A percentile compares a stretch with the other conserved stretches of the same genome.
phyloP scores from a whole-genome alignment of 2,888 invertebrate species.

The Candidula unifasciata region DNA sequence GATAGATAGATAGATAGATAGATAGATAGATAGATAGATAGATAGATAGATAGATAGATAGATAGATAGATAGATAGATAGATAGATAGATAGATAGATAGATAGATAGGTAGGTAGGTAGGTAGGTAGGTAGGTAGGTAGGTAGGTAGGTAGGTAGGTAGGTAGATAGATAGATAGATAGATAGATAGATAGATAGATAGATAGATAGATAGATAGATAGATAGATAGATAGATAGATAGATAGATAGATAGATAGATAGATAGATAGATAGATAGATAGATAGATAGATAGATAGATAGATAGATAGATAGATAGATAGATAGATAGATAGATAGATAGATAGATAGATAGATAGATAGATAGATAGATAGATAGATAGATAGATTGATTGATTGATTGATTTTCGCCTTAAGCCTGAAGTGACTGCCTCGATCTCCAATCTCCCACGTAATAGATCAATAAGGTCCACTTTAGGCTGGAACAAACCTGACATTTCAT shows the following conservation, averaged over 20 bases:
- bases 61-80: background rate
- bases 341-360: background rate
- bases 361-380: too few species aligned
- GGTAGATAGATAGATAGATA: too few species aligned
- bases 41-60: background rate
- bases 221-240: background rate
- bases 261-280: background rate
- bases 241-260: background rate
- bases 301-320: background rate
- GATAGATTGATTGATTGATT: too few species aligned
- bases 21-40: background rate
- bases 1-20: background rate
- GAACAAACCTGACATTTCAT: too few species aligned
- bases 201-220: too few species aligned
- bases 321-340: background rate
- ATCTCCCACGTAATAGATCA: too few species aligned
- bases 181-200: too few species aligned
- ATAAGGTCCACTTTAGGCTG: too few species aligned
- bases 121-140: too few species aligned
- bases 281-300: background rate
- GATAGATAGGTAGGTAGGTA: background rate
- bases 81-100: background rate
- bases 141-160: too few species aligned
- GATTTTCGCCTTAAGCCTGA: too few species aligned
- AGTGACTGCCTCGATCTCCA: too few species aligned